A percentile compares a stretch with the other conserved stretches of the same genome.
Evolutionary conservation across 2,113 vertebrate genomes (phyloP).

Genomic region (Monopterus albus): DNA sequence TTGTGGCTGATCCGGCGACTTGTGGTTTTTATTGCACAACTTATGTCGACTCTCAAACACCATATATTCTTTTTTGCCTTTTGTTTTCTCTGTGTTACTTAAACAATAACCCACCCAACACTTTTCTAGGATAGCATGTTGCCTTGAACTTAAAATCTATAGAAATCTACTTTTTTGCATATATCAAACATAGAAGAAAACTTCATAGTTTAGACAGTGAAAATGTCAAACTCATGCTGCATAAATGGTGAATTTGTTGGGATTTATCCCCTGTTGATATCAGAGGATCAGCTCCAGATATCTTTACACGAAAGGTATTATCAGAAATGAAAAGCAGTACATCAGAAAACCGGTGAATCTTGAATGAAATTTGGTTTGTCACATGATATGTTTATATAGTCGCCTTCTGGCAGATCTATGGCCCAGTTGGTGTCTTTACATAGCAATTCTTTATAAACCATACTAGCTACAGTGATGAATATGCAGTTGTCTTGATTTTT

Average conservation of each 20-base stretch:
- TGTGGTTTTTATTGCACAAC: no score
- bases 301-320: neutral
- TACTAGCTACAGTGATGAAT: neutral
- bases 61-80: no score
- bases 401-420: neutral
- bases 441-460: neutral
- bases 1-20: conserved; percentile 20
- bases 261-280: neutral
- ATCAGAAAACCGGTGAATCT: neutral
- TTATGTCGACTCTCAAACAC: conserved; percentile 3
- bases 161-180: conserved; percentile 6
- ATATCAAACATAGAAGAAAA: neutral
- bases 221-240: neutral
- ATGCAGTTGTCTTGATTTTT: no score
- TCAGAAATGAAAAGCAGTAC: neutral
- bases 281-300: conserved; percentile 5
- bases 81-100: no score
- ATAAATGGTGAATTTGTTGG: conserved; percentile 3
- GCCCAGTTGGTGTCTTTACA: neutral
- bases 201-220: neutral
- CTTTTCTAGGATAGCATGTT: no score
- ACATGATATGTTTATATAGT: neutral
- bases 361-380: neutral
- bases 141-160: no score
- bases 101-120: no score